Conservation (phyloP, 2,888 invertebrate species). For the Agrochola litura region DNA sequence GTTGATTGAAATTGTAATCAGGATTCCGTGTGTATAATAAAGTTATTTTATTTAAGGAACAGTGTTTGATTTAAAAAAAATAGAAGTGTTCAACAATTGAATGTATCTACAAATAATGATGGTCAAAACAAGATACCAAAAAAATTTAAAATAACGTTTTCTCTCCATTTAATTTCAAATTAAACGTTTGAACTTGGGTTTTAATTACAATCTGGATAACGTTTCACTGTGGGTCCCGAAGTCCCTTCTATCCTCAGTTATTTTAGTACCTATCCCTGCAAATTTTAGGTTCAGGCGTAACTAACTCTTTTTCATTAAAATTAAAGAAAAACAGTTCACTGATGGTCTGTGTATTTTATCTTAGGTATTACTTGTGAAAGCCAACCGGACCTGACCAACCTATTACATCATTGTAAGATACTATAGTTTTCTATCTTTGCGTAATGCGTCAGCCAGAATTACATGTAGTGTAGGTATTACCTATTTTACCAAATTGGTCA, state of each 20-base stretch:
- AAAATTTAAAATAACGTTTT: not conserved
- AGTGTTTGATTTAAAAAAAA: too few relatives aligned
- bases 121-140: too few relatives aligned
- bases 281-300: not conserved
- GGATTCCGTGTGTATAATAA: too few relatives aligned
- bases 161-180: not conserved
- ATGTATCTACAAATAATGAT: too few relatives aligned
- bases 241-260: slow-evolving; percentile 2
- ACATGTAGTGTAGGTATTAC: not conserved
- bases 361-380: not conserved
- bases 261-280: slow-evolving; percentile 7
- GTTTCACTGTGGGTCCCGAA: not conserved
- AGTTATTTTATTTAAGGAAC: too few relatives aligned
- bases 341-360: slow-evolving; percentile 5
- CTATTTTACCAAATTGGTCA: too few relatives aligned
- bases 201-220: slow-evolving; percentile 19
- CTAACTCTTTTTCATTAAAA: slow-evolving; percentile 6
- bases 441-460: not conserved
- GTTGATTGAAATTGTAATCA: too few relatives aligned
- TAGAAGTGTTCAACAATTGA: too few relatives aligned
- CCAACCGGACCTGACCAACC: not conserved
- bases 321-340: slow-evolving; percentile 22
- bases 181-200: not conserved
- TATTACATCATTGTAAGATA: not conserved
- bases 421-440: not conserved